Evolutionary conservation across 2,113 vertebrate genomes (phyloP), one percentile per base, ranked within the genome.

Genomic region (Balaeniceps rex): DNA sequence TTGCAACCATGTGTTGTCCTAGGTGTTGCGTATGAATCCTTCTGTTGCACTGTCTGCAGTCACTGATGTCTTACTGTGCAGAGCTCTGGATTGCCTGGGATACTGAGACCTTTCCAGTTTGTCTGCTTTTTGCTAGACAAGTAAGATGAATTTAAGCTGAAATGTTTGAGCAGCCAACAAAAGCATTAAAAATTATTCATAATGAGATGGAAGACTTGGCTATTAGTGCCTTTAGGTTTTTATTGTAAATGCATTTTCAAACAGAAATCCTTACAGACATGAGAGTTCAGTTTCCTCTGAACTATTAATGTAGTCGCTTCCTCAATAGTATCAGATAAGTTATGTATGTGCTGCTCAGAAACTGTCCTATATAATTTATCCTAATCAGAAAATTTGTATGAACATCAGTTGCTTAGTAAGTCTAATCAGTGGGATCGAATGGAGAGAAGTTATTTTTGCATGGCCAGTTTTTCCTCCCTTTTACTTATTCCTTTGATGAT

Each of bases 311-410:
- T 57, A 94, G 66, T 76, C 7, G 2, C 77, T 95, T 80, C 54
- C 49, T 85, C 54, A 83, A 1, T 91, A n/a, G 3, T 83, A 69
- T 74, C 42, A 77, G 58, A 85, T 97, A 91, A 95, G 94, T 87
- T 80, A 94, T 95, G 74, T 70, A 95, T 95, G 71, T 87, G 75
- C 54, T 95, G 46, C 84, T 95, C 70, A 91, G 55, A 87, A 89
- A 61, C 42, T 91, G 89, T 71, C 38, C 33, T 93, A 13, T 88
- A 44, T 93, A 85, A 91, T 93, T 95, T 74, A 70, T 54, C 17
- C 57, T 49, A 91, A 83, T 91, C 81, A 86, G 66, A 89, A 91
- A 90, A 90, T 58, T 55, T 80, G 24, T 94, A 13, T 70, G 68
- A 93, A 36, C 42, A 29, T 90, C 42, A 55, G 36, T 90, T 85